These are phyloP conservation scores for Tromatobia lineatoria DNA, from an alignment of 2,888 invertebrate genomes.

Conservation along the genomic window DNA sequence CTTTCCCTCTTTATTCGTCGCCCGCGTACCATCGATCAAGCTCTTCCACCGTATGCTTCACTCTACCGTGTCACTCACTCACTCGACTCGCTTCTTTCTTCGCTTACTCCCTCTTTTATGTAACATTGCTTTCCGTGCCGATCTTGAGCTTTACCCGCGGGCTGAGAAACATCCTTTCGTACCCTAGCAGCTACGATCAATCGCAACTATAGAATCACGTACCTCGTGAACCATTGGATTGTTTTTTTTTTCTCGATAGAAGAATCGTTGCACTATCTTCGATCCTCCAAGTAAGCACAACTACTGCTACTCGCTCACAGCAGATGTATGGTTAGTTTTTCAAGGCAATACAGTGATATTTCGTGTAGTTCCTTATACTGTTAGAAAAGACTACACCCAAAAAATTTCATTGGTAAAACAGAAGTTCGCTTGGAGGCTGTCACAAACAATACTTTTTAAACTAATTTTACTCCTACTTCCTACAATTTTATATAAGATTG, in stretches of 20 bases:
- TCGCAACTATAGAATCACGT: slow-evolving; percentile 39
- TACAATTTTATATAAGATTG: too few relatives aligned
- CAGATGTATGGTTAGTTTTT: not conserved
- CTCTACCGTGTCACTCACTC: slow-evolving; percentile 40
- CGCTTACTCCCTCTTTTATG: slow-evolving; percentile 14
- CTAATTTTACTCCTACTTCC: too few relatives aligned
- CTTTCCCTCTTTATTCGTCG: slow-evolving; percentile 32
- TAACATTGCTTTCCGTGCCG: slow-evolving; percentile 11
- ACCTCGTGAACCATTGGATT: slow-evolving; percentile 10
- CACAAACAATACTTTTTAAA: too few relatives aligned
- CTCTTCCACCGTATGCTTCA: slow-evolving; percentile 41
- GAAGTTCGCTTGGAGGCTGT: too few relatives aligned
- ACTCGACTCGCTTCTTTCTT: slow-evolving; percentile 33
- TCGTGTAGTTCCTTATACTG: too few relatives aligned
- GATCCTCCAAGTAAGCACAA: not conserved
- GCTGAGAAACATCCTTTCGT: slow-evolving; percentile 30
- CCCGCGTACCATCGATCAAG: slow-evolving; percentile 47
- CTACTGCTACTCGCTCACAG: slow-evolving; percentile 3
- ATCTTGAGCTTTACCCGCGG: slow-evolving; percentile 9
- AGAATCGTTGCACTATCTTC: slow-evolving; percentile 39
- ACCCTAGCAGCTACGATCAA: slow-evolving; percentile 39
- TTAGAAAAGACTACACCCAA: too few relatives aligned
- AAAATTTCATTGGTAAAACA: too few relatives aligned
- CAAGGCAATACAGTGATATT: slow-evolving; percentile 34
- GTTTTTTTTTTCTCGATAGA: slow-evolving; percentile 24